Evolutionary conservation across 2,797 vertebrate species (phyloP), one percentile per base, ranked within the genome.

Genomic region (Ctenopoma multispine): DNA sequence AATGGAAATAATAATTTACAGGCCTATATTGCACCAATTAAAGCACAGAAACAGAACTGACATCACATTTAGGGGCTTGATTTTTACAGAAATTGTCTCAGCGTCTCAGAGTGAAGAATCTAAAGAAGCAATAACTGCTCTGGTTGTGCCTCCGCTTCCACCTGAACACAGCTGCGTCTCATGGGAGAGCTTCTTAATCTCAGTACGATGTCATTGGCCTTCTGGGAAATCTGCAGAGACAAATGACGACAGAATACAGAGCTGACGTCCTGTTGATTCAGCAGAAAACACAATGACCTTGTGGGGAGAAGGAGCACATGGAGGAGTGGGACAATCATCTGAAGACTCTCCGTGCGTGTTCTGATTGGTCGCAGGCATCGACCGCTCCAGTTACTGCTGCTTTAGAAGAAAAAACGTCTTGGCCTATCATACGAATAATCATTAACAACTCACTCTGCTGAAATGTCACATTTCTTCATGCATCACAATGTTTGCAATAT

Each of bases 201-300:
- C 75, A 50, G 56, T 58, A 66, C 63, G 1, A 44, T 46, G 72
- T 59, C 67, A 56, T 62, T 2, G 77, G 83, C 80, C 88, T 82
- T 85, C 74, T 82, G 90, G 90, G 88, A 92, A 90, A 92, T 90
- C 75, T 90, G 64, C 47, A 18, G 59, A 66, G 50, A 56, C 9
- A 27, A 60, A 51, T 12, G 41, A 40, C 6, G 36, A 51, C 47
- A n/a, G 58, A 46, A 66, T 58, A 24, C 53, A 50, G 62, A 65
- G 56, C 47, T 6, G 55, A 44, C 8, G 18, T 75, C 79, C 57
- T 63, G 82, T 21, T 59, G 74, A 83, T 29, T 86, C 83, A 83
- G 80, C 77, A 78, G 36, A 84, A 82, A 87, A 75, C 57, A 59
- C 58, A 72, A 70, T 63, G 61, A 63, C 38, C 29, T 77, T 74